phyloP scores from a whole-genome alignment of 2,797 vertebrate genomes.

The Enteromius argenteus region DNA sequence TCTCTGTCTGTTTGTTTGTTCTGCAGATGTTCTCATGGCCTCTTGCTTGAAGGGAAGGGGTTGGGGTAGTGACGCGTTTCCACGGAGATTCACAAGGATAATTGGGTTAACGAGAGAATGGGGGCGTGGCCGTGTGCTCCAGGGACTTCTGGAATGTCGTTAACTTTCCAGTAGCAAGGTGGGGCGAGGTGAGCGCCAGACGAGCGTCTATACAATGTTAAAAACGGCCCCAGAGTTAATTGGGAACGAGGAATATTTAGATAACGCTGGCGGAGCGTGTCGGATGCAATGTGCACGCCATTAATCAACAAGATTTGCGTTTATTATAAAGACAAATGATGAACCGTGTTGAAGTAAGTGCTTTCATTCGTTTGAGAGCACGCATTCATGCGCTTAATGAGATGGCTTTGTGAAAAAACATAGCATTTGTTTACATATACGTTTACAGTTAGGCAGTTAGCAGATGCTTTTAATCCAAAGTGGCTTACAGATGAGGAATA shows the following conservation, averaged over 20 bases:
- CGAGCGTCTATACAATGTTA: constrained; percentile 23
- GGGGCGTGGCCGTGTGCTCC: constrained; percentile 47
- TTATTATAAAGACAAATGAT: constrained; percentile 10
- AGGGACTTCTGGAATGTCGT: constrained; percentile 51
- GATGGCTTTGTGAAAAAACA: background rate
- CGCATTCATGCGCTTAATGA: constrained; percentile 6
- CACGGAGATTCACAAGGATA: constrained; percentile 51
- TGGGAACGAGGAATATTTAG: constrained; percentile 40
- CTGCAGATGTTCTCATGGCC: constrained; percentile 76
- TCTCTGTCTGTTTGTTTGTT: constrained; percentile 66
- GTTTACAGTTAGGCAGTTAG: background rate
- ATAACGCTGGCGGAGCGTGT: constrained; percentile 13
- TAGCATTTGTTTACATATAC: constrained; percentile 4
- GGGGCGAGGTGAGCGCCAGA: constrained; percentile 32
- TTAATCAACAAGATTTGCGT: constrained; percentile 23
- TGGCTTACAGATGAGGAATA: background rate
- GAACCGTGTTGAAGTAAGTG: background rate
- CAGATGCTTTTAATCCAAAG: constrained; percentile 27
- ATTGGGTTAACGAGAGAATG: constrained; percentile 61
- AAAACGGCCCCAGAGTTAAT: constrained; percentile 28
- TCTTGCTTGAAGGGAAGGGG: constrained; percentile 31
- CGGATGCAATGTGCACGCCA: constrained; percentile 6
- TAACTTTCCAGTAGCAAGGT: constrained; percentile 52
- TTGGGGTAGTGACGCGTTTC: constrained; percentile 55
- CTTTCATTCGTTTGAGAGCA: background rate